These are phyloP conservation scores for Ianthella basta DNA, from an alignment of 37 sponge, comb jelly and placozoan genomes.

Conservation along the genomic window DNA sequence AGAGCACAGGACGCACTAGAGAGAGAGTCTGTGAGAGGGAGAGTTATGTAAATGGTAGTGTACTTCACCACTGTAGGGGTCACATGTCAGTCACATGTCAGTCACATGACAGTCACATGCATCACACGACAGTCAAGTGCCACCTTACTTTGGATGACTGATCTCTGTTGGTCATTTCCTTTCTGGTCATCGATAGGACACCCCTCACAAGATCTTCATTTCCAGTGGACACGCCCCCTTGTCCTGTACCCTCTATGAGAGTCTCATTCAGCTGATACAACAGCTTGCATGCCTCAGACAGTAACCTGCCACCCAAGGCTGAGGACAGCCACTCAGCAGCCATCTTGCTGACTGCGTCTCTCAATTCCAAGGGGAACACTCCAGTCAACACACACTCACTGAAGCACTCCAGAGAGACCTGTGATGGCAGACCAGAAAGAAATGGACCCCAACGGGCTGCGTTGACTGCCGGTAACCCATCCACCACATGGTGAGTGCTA, in stretches of 20 bases:
- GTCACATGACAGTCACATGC: too few relatives aligned
- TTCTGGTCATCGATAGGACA: not conserved
- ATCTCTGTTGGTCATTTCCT: not conserved
- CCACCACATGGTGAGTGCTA: too few relatives aligned
- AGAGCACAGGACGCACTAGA: constrained; percentile 15
- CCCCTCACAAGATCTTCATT: constrained; percentile 1
- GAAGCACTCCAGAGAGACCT: constrained; percentile 13
- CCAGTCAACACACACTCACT: constrained; percentile 10
- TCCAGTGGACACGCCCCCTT: not conserved
- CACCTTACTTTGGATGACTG: not conserved
- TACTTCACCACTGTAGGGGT: too few relatives aligned
- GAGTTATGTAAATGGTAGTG: too few relatives aligned
- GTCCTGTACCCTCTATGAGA: not conserved
- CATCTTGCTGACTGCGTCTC: not conserved
- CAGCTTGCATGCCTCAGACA: not conserved
- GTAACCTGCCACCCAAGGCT: not conserved
- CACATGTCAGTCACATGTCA: too few relatives aligned
- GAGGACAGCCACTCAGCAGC: not conserved
- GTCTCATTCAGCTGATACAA: constrained; percentile 20
- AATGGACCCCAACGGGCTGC: too few relatives aligned
- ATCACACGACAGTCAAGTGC: not conserved
- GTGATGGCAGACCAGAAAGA: not conserved
- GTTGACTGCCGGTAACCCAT: too few relatives aligned
- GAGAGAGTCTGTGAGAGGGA: not conserved
- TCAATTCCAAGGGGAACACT: constrained; percentile 11